These are phyloP conservation scores for Leptinotarsa undecemlineata DNA, from an alignment of 1,140 invertebrate genomes.

Conservation along the genomic window DNA sequence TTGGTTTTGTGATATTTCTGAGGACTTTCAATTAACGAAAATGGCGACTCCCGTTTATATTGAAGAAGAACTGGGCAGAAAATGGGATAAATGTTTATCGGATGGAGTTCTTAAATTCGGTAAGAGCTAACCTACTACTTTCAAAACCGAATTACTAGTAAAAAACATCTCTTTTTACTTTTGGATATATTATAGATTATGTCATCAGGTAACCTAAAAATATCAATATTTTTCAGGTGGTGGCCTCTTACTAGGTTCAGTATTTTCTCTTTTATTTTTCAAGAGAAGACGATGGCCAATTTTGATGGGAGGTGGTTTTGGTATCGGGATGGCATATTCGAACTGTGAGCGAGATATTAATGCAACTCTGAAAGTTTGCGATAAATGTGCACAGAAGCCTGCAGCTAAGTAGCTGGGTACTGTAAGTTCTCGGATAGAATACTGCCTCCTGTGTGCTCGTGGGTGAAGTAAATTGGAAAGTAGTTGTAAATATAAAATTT, in stretches of 20 bases:
- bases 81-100: slow-evolving; percentile 65
- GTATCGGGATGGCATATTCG: slow-evolving; percentile 75
- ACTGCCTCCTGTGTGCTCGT: slow-evolving; percentile 15
- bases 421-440: slow-evolving; percentile 12
- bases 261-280: slow-evolving; percentile 72
- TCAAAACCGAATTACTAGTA: neutral
- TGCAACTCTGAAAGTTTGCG: slow-evolving; percentile 42
- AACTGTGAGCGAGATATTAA: slow-evolving; percentile 74
- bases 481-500: slow-evolving; percentile 31
- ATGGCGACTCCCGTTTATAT: slow-evolving; percentile 46
- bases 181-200: slow-evolving; percentile 28
- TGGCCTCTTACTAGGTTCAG: slow-evolving; percentile 67
- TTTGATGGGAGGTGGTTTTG: slow-evolving; percentile 71
- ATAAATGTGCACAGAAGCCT: slow-evolving; percentile 19
- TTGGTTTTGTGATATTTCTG: neutral
- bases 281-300: slow-evolving; percentile 72
- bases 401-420: neutral
- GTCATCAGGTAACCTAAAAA: slow-evolving; percentile 40
- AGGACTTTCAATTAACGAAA: neutral
- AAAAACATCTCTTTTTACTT: neutral
- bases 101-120: slow-evolving; percentile 66
- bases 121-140: slow-evolving; percentile 48
- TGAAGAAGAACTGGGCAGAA: slow-evolving; percentile 62
- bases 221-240: slow-evolving; percentile 59
- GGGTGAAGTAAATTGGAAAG: slow-evolving; percentile 22